These are phyloP conservation scores for Pteronura brasiliensis DNA, from an alignment of 2,113 vertebrate species.

Conservation along the genomic window DNA sequence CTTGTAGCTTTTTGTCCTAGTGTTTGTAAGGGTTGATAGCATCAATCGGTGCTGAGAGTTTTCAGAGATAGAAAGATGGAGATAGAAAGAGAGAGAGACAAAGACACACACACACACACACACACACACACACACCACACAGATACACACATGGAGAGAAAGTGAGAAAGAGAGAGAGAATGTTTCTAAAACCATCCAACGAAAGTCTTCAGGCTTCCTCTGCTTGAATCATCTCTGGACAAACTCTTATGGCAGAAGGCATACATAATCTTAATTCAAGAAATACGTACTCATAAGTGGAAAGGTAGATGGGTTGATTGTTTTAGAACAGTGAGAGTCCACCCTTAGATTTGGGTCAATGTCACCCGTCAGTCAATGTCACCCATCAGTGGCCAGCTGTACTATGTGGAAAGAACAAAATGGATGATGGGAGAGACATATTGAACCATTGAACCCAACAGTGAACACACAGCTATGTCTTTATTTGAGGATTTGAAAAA, in stretches of 20 bases:
- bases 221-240: neutral
- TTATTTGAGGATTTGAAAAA: neutral
- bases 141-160: neutral
- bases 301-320: neutral
- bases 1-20: neutral
- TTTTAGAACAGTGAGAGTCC: neutral
- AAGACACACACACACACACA: neutral
- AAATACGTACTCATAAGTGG: neutral
- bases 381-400: neutral
- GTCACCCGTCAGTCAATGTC: neutral
- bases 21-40: neutral
- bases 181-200: neutral
- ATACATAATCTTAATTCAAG: neutral
- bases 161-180: neutral
- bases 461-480: neutral
- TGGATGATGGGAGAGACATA: neutral
- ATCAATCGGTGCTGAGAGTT: neutral
- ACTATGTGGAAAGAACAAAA: neutral
- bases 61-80: neutral
- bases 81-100: neutral
- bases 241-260: neutral
- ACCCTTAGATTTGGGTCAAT: neutral
- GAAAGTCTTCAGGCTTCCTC: neutral
- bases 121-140: neutral
- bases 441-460: neutral